Evolutionary conservation across 2,888 invertebrate genomes (phyloP).

Genomic region (Strigamia crassipes): DNA sequence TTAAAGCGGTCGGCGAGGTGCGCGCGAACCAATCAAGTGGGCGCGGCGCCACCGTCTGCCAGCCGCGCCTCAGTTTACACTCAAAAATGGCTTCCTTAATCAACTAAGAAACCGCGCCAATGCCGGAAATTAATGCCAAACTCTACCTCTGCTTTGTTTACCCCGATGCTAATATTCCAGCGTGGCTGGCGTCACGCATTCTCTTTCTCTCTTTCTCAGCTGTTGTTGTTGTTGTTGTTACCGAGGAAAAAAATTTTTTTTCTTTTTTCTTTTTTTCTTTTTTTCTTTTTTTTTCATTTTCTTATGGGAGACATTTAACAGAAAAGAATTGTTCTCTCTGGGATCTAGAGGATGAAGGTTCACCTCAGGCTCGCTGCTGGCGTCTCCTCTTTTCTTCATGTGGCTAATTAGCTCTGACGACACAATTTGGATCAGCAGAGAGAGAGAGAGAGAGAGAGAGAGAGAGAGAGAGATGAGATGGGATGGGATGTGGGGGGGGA

Average conservation of each 20-base stretch:
- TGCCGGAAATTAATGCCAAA: too few relatives aligned
- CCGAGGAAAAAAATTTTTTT: not conserved
- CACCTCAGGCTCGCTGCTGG: not conserved
- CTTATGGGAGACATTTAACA: conserved; percentile 31
- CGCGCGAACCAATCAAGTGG: not conserved
- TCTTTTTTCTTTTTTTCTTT: not conserved
- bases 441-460: not conserved
- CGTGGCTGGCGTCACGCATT: not conserved
- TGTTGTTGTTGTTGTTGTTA: not conserved
- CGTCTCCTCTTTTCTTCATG: conserved; percentile 1
- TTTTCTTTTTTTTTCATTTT: not conserved
- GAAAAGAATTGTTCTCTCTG: conserved; percentile 3
- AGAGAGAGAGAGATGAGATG: not conserved
- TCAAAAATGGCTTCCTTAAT: too few relatives aligned
- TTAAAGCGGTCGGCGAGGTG: not conserved
- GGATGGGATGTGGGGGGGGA: not conserved
- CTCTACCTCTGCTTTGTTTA: too few relatives aligned
- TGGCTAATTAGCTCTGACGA: conserved; percentile 36
- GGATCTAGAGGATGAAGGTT: conserved; percentile 22
- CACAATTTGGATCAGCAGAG: conserved; percentile 33
- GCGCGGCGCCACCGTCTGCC: too few relatives aligned
- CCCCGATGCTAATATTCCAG: too few relatives aligned
- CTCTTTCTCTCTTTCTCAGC: not conserved
- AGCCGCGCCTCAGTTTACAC: too few relatives aligned
- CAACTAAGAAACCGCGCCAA: too few relatives aligned